Evolutionary conservation across 2,888 invertebrate genomes (phyloP), one percentile per base, ranked within the genome.

Genomic region (Athalia rosae): DNA sequence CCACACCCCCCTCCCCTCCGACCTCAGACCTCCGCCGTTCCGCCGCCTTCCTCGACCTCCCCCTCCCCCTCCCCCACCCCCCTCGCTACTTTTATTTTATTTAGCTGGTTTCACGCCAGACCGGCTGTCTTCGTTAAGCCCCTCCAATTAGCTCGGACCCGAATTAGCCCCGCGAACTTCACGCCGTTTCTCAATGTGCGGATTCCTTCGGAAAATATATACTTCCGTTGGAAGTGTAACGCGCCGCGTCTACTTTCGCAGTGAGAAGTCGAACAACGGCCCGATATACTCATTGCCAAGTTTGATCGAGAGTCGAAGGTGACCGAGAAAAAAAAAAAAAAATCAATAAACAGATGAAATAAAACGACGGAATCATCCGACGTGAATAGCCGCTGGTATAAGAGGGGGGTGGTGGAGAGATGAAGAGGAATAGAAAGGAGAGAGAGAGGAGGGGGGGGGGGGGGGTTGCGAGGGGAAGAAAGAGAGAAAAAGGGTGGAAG

Each of bases 401-500:
- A n/a, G n/a, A n/a, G n/a, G n/a, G n/a, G 28, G 28, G 28, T 28
- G 28, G 28, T 2, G 28, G 28, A 28, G 28, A 28, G 28, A 28
- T 28, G 28, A 28, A 28, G 28, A 28, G 28, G 28, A 28, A 28
- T 2, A 28, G 28, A 28, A 28, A 28, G 28, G 28, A 28, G 28
- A 28, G 28, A 28, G n/a, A n/a, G n/a, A n/a, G n/a, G n/a, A n/a
- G n/a, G n/a, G n/a, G n/a, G n/a, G n/a, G n/a, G n/a, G n/a, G 53
- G 56, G 28, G 7, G 53, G 66, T 66, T 56, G 53, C 45, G 69
- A 77, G 56, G 59, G 62, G 58, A 53, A 64, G 77, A 47, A 66
- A 47, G 76, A 78, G 78, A 73, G 61, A 77, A 73, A 69, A 67
- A 56, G 58, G 43, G 73, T 67, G 50, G 41, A 53, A 59, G 64